phyloP scores from a whole-genome alignment of 2,113 vertebrate species.

The Hippolais icterina region DNA sequence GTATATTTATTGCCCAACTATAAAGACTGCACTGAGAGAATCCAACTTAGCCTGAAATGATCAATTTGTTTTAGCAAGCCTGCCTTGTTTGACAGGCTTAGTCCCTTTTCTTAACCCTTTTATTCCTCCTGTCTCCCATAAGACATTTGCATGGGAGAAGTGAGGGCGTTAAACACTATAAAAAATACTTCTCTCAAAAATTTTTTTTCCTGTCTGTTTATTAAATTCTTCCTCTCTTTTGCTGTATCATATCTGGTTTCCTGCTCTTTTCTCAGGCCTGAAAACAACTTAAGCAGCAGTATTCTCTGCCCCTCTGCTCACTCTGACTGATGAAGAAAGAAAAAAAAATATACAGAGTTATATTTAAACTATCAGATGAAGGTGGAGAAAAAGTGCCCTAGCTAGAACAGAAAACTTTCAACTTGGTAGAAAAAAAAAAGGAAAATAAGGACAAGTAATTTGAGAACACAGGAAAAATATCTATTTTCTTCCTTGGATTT shows the following conservation, averaged over 20 bases:
- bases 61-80: slow-evolving; percentile 7
- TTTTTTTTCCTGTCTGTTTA: not conserved
- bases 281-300: not conserved
- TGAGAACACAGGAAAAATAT: not conserved
- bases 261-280: not conserved
- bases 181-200: not conserved
- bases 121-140: not conserved
- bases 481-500: rapidly evolving
- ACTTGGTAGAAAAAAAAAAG: not conserved
- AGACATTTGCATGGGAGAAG: not conserved
- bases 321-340: not conserved
- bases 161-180: not conserved
- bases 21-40: slow-evolving; percentile 14
- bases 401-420: not conserved
- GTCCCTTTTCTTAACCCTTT: not conserved
- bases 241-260: not conserved
- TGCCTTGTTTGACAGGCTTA: not conserved
- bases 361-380: not conserved
- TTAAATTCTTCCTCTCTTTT: not conserved
- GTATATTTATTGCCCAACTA: not conserved
- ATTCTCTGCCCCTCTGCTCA: not conserved
- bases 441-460: not conserved
- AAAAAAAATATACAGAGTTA: not conserved
- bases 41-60: slow-evolving; percentile 3
- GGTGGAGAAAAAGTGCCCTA: not conserved